These are phyloP conservation scores for Cyclophora punctaria DNA, from an alignment of 2,888 invertebrate species.

Conservation along the genomic window DNA sequence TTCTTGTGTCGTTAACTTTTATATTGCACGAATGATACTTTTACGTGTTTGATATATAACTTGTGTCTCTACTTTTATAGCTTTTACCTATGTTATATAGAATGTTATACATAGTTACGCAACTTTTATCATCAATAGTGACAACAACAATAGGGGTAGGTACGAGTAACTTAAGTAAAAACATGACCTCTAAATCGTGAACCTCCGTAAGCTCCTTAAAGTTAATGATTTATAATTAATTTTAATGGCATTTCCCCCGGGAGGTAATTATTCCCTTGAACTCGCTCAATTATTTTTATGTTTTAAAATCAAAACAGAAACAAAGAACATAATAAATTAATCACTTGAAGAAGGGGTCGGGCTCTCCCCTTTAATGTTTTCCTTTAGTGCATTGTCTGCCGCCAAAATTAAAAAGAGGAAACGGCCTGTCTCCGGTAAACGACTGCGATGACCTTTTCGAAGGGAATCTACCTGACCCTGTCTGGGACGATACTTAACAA, in stretches of 20 bases:
- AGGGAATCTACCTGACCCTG: background rate
- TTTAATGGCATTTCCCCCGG: background rate
- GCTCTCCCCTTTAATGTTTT: constrained; percentile 66
- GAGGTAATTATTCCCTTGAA: constrained; percentile 6
- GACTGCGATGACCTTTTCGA: constrained; percentile 47
- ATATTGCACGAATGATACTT: constrained; percentile 75
- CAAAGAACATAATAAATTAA: constrained; percentile 73
- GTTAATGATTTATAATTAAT: background rate
- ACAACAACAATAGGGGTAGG: background rate
- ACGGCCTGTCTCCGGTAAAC: constrained; percentile 50
- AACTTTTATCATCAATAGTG: too few relatives aligned
- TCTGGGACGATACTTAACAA: background rate
- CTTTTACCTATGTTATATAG: background rate
- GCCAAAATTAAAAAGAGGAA: constrained; percentile 69
- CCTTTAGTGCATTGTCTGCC: constrained; percentile 69
- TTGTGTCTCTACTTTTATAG: constrained; percentile 38
- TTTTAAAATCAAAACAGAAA: constrained; percentile 65
- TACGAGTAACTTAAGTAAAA: background rate
- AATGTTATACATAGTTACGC: too few relatives aligned
- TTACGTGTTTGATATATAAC: constrained; percentile 71
- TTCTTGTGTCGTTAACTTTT: constrained; percentile 77
- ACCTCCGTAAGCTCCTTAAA: background rate
- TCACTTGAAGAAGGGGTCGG: constrained; percentile 64
- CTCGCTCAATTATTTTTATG: constrained; percentile 29
- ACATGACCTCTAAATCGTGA: constrained; percentile 1